phyloP scores from a whole-genome alignment of 2,888 invertebrate species.

The Microctonus hyperodae region DNA sequence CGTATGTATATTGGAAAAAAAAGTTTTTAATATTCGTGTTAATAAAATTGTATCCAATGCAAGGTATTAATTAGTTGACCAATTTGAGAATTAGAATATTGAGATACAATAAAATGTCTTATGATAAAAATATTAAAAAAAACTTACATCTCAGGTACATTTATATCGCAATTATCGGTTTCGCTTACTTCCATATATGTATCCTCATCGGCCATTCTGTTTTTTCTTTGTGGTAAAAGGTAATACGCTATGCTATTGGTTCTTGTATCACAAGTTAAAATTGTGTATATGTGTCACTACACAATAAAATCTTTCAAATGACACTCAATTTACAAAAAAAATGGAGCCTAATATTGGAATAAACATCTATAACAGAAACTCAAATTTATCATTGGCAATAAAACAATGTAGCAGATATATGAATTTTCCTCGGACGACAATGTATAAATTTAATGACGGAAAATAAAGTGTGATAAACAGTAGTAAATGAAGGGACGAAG shows the following conservation, averaged over 20 bases:
- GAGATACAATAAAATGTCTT: no score
- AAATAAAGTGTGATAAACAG: background rate
- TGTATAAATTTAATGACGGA: background rate
- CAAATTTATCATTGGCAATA: background rate
- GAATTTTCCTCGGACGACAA: background rate
- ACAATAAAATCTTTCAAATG: conserved; percentile 1
- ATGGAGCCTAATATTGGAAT: background rate
- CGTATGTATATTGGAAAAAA: no score
- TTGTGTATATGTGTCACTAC: conserved; percentile 15
- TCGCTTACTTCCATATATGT: conserved; percentile 30
- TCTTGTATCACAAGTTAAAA: conserved; percentile 17
- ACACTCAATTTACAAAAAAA: background rate
- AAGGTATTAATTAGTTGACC: no score
- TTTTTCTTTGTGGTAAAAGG: conserved; percentile 18
- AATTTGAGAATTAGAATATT: no score
- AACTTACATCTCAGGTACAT: conserved; percentile 19
- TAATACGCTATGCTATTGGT: conserved; percentile 19
- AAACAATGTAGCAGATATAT: background rate
- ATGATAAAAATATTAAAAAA: background rate
- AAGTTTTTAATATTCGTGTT: conserved; percentile 3
- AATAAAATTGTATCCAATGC: no score
- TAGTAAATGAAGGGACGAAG: no score
- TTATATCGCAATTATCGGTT: conserved; percentile 26
- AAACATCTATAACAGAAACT: background rate
- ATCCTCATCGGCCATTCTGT: conserved; percentile 37